Conservation (phyloP, 1,140 invertebrate genomes). For the Drosophila novamexicana region DNA sequence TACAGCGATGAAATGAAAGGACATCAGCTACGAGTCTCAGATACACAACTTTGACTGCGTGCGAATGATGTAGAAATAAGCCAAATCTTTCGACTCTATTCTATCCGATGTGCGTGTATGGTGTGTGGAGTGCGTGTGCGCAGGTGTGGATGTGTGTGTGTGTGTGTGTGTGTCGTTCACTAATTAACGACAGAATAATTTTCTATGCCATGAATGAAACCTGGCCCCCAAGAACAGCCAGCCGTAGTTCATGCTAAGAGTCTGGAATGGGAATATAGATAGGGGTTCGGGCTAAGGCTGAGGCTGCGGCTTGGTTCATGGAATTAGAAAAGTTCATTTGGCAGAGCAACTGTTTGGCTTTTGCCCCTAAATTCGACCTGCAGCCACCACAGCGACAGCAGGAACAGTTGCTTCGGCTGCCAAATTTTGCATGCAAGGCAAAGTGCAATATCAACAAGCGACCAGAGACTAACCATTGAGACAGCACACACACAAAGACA, state of each 20-base stretch:
- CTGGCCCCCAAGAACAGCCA: constrained; percentile 12
- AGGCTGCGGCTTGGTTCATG: constrained; percentile 17
- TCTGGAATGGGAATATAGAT: background rate
- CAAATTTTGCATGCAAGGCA: constrained; percentile 76
- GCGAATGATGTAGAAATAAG: constrained; percentile 77
- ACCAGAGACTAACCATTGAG: constrained; percentile 17
- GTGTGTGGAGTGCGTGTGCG: constrained; percentile 17
- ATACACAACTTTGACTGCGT: constrained; percentile 46
- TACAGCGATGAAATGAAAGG: constrained; percentile 41
- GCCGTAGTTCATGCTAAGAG: constrained; percentile 12
- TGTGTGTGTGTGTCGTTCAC: constrained; percentile 57
- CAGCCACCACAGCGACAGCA: constrained; percentile 6
- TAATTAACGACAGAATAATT: constrained; percentile 82
- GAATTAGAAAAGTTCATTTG: constrained; percentile 79
- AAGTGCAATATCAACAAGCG: constrained; percentile 79
- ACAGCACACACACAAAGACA: constrained; percentile 25
- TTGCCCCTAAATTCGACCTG: constrained; percentile 37
- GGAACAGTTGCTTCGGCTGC: constrained; percentile 16
- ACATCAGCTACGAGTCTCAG: constrained; percentile 27
- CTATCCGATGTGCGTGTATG: background rate
- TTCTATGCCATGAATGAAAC: constrained; percentile 63
- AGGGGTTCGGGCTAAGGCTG: background rate
- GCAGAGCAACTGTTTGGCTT: constrained; percentile 77
- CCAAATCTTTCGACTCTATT: constrained; percentile 51
- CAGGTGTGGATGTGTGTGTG: background rate